A percentile compares a stretch with the other conserved stretches of the same genome.
phyloP scores from a whole-genome alignment of 1,140 invertebrate genomes.

The Orussus abietinus region DNA sequence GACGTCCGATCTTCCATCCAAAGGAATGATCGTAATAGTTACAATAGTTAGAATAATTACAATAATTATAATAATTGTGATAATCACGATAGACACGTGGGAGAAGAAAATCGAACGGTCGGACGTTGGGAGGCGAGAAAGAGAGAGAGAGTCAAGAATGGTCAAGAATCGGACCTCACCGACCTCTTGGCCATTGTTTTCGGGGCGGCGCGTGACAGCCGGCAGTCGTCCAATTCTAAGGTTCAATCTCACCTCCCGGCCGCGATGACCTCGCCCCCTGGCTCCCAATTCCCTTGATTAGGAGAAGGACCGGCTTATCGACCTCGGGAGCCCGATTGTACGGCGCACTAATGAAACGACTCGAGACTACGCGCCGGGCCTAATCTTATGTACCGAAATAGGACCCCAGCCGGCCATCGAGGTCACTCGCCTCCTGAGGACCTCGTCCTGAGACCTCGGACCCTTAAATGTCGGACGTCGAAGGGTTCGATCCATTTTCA shows the following conservation, averaged over 20 bases:
- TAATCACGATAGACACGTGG: no score
- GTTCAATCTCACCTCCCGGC: constrained; percentile 35
- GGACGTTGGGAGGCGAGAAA: no score
- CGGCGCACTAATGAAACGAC: constrained; percentile 50
- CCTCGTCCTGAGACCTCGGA: no score
- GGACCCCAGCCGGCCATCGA: no score
- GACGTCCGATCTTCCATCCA: constrained; percentile 18
- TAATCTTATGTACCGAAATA: constrained; percentile 38
- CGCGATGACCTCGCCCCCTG: constrained; percentile 38
- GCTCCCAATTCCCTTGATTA: constrained; percentile 53
- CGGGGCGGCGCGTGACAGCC: constrained; percentile 24
- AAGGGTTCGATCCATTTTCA: no score
- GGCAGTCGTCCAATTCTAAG: constrained; percentile 16
- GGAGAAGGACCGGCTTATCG: constrained; percentile 28
- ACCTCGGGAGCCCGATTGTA: constrained; percentile 36
- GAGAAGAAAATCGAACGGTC: no score
- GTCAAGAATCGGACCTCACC: not conserved
- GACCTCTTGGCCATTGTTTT: constrained; percentile 30
- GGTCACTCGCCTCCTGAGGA: no score
- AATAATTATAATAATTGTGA: no score
- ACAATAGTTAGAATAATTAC: no score
- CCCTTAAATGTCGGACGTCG: no score
- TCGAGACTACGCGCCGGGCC: constrained; percentile 28
- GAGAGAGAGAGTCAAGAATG: constrained; percentile 4
- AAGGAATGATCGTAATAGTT: no score